Base-by-base conservation (phyloP, 2,888 invertebrate species). In the Drosophila algonquin region DNA sequence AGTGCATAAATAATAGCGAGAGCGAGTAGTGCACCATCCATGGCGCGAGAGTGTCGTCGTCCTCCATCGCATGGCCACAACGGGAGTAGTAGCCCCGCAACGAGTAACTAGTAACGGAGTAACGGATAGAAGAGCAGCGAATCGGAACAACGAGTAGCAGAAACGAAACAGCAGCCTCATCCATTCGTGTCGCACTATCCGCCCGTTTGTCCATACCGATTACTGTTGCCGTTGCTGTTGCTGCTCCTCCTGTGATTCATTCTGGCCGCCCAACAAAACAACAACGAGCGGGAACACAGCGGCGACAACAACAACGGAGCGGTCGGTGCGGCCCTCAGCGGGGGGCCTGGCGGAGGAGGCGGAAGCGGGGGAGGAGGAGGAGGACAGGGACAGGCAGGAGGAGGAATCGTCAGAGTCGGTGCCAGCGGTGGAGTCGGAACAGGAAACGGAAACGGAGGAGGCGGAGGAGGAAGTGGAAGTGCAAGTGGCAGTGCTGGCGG, bases 181-280 rank as follows among this genome's bases (percentile, higher is more conserved):
- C 24, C 57, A 12, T 14, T 18, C 35, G 54, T 45, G 30, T 16
- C 32, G 47, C n/a, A n/a, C 32, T 40, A 40, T 40, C 40, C 40
- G 40, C 7, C n/a, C 40, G 40, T 40, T 14, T n/a, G 40, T 40
- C 14, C 40, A 40, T 40, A 40, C 40, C 40, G 40, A 40, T 14
- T 32, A 32, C 30, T 24, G 24, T 24, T 24, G 24, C 24, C 24
- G 24, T 24, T 24, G 24, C 63, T 58, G 72, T 67, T 70, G 65
- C 63, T 63, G 76, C 77, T 69, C 81, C 64, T 75, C 73, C 79
- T 71, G 82, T 81, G 67, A 76, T 91, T 92, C 92, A 92, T 92
- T 92, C 92, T 92, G 92, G 92, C 92, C 91, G 91, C 92, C 91
- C 92, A 92, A 92, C 90, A 91, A 90, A 90, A 91, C 87, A 91